Conservation (phyloP, 2,888 invertebrate genomes). For the Drosophila greeni region DNA sequence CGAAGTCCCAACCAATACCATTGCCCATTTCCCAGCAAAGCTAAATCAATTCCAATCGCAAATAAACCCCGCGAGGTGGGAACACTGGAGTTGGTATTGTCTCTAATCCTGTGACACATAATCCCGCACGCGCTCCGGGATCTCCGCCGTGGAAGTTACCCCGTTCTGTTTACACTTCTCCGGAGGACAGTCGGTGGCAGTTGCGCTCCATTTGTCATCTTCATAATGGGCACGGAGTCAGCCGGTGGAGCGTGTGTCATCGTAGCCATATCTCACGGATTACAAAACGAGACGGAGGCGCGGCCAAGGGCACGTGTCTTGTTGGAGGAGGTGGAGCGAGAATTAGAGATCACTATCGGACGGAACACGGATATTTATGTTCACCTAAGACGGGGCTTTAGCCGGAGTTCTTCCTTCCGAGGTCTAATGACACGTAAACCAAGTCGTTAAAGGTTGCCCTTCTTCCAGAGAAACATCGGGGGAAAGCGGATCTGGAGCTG, state of each 20-base stretch:
- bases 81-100: conserved; percentile 37
- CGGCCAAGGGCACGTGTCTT: conserved; percentile 36
- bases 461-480: conserved; percentile 48
- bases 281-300: conserved; percentile 45
- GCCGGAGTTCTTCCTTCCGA: conserved; percentile 25
- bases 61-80: conserved; percentile 19
- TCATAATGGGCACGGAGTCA: conserved; percentile 65
- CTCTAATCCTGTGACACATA: conserved; percentile 64
- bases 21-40: background rate
- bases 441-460: conserved; percentile 44
- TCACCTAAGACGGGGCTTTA: conserved; percentile 54
- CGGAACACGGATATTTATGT: conserved; percentile 60
- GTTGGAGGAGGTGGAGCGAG: background rate
- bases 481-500: conserved; percentile 21
- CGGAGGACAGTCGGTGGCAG: conserved; percentile 24
- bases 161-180: conserved; percentile 27
- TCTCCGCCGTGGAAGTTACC: conserved; percentile 31
- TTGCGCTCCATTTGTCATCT: conserved; percentile 70
- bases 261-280: conserved; percentile 53
- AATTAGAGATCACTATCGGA: conserved; percentile 56
- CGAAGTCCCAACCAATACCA: background rate
- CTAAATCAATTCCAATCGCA: conserved; percentile 12
- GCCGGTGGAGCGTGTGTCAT: conserved; percentile 59
- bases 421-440: conserved; percentile 65
- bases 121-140: conserved; percentile 56